Conservation (phyloP, 37 sponge, comb jelly and placozoan species). For the Cliona cf. orientalis region DNA sequence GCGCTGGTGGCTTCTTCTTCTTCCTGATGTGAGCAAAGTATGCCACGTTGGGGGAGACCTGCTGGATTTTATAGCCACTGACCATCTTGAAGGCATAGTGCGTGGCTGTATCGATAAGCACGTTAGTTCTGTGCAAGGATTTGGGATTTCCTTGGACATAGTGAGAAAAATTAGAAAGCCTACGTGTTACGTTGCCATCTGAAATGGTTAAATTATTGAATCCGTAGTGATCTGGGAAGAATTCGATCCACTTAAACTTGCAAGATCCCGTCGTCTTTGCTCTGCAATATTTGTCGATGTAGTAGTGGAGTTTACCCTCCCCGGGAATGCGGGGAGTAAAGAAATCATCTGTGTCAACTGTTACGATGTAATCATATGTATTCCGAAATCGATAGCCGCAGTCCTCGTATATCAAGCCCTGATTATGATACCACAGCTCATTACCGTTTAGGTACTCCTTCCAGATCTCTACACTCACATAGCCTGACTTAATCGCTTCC, state of each 20-base stretch:
- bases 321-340: slow-evolving; percentile 38
- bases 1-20: background rate
- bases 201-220: background rate
- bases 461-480: slow-evolving; percentile 33
- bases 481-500: slow-evolving; percentile 6
- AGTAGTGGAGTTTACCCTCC: slow-evolving; percentile 11
- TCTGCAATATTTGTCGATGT: slow-evolving; percentile 17
- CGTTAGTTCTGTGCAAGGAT: slow-evolving; percentile 22
- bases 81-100: slow-evolving; percentile 1
- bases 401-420: slow-evolving; percentile 34
- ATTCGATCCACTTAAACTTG: slow-evolving; percentile 31
- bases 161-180: background rate
- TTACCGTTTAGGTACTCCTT: slow-evolving; percentile 8
- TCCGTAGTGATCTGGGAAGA: slow-evolving; percentile 29
- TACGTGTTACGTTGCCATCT: slow-evolving; percentile 15
- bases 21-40: slow-evolving; percentile 37
- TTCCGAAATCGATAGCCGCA: slow-evolving; percentile 31
- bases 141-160: slow-evolving; percentile 10
- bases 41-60: background rate
- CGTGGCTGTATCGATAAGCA: slow-evolving; percentile 10
- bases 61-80: background rate
- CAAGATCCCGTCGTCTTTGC: slow-evolving; percentile 16
- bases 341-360: slow-evolving; percentile 49
- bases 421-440: slow-evolving; percentile 27
- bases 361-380: slow-evolving; percentile 30